Evolutionary conservation across 1,140 invertebrate genomes (phyloP).

Genomic region (Drosophila pruinosa): DNA sequence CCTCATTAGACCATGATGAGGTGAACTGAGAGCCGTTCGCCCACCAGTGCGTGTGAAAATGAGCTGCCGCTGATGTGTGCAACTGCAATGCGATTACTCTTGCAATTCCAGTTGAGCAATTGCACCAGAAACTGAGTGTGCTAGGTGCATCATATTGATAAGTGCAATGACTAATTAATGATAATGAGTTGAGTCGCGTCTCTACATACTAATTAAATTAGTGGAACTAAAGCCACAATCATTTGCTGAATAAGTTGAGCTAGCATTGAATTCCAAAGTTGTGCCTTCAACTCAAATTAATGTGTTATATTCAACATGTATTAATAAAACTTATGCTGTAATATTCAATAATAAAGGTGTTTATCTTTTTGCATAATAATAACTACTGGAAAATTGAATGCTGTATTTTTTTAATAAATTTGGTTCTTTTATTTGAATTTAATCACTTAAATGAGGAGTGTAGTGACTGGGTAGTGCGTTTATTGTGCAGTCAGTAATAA

Average conservation of each 20-base stretch:
- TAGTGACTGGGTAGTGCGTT: background rate
- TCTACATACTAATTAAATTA: too few relatives aligned
- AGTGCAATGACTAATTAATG: background rate
- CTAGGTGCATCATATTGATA: background rate
- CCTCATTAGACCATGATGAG: conserved; percentile 18
- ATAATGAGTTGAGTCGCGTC: background rate
- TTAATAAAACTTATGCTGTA: too few relatives aligned
- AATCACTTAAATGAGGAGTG: background rate
- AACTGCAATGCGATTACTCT: conserved; percentile 29
- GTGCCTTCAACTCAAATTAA: too few relatives aligned
- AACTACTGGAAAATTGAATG: too few relatives aligned
- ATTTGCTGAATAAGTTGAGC: too few relatives aligned
- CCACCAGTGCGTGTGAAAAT: conserved; percentile 58
- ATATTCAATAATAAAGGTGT: too few relatives aligned
- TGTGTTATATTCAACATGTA: too few relatives aligned
- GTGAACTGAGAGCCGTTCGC: background rate
- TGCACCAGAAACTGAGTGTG: too few relatives aligned
- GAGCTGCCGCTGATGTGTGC: conserved; percentile 28
- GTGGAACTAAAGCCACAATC: too few relatives aligned
- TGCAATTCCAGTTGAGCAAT: conserved; percentile 15
- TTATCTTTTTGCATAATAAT: too few relatives aligned
- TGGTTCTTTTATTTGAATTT: background rate
- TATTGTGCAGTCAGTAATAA: background rate
- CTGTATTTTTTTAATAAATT: too few relatives aligned
- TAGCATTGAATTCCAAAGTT: too few relatives aligned